Conservation (phyloP, 2,113 vertebrate genomes). For the Tyrannus savana region DNA sequence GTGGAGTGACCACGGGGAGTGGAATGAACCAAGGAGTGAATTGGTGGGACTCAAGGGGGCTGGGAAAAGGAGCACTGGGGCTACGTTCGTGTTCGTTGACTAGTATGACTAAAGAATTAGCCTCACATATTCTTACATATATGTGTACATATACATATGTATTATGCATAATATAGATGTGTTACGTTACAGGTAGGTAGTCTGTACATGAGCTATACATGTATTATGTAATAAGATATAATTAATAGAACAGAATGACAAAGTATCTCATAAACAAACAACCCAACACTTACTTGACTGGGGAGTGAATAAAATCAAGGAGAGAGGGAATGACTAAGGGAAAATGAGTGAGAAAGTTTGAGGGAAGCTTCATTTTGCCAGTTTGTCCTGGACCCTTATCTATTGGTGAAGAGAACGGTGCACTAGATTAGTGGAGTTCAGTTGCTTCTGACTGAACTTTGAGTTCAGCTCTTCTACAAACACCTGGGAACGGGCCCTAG, state of each 20-base stretch:
- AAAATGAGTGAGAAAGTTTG: neutral
- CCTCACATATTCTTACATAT: neutral
- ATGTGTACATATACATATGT: too few species aligned
- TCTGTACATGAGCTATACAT: neutral
- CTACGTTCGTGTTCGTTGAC: neutral
- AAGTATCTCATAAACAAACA: neutral
- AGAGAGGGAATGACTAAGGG: neutral
- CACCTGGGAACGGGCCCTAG: neutral
- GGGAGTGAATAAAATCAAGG: neutral
- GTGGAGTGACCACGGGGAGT: neutral
- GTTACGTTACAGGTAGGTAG: neutral
- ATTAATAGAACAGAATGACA: neutral
- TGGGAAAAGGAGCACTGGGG: neutral
- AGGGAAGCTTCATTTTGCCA: neutral
- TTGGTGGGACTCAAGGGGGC: neutral
- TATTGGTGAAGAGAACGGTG: neutral
- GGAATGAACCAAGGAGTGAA: neutral
- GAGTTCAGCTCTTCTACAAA: neutral
- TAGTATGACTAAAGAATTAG: neutral
- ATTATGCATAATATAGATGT: neutral
- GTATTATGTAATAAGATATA: neutral
- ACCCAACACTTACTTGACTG: neutral
- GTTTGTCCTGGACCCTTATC: neutral
- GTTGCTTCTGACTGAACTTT: neutral
- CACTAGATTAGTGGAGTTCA: neutral